Base-by-base conservation (phyloP, 2,113 vertebrate species). In the Genyomyrus donnyi region DNA sequence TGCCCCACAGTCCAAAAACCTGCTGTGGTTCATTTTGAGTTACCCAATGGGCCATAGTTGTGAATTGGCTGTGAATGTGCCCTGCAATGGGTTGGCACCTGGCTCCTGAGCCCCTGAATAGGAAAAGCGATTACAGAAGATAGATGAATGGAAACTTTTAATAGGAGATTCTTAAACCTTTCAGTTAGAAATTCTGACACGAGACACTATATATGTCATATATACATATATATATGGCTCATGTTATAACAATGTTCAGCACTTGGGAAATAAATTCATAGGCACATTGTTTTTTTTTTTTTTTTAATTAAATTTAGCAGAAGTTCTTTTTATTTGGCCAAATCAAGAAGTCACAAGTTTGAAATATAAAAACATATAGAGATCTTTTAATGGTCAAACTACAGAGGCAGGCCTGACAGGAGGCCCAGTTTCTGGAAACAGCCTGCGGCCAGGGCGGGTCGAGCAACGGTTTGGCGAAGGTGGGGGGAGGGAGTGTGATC, bases 271-370 rank as follows among this genome's bases (percentile, higher is more conserved):
- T 49, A 66, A 88, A 88, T 56, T 58, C 31, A 58, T 50, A 89
- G 5, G 8, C 70, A 39, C 5, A 46, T 24, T 53, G 56, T 45
- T 88, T 35, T 35, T 35, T 35, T 31, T 19, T 46, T 88, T 19
- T 46, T 9, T 52, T 49, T 27, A 39, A 77, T 31, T 45, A n/a
- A 27, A 91, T 62, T 88, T 42, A 27, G 49, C 48, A 52, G 31
- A 52, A 39, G 53, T 52, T 10, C 19, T 39, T 62, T 85, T 89
- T 90, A 88, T 90, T 90, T 84, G 70, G 35, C 74, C 74, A 19
- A n/a, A 89, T 84, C 13, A 80, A 80, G 1, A 42, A 80, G 13
- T 80, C 62, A 80, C 5, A 77, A 35, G 86, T 85, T 42, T 85
- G 31, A 77, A 42, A 27, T 35, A 85, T n/a, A 19, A 88, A 90